phyloP scores from a whole-genome alignment of 2,797 vertebrate genomes.

The Cheirogaleus major region DNA sequence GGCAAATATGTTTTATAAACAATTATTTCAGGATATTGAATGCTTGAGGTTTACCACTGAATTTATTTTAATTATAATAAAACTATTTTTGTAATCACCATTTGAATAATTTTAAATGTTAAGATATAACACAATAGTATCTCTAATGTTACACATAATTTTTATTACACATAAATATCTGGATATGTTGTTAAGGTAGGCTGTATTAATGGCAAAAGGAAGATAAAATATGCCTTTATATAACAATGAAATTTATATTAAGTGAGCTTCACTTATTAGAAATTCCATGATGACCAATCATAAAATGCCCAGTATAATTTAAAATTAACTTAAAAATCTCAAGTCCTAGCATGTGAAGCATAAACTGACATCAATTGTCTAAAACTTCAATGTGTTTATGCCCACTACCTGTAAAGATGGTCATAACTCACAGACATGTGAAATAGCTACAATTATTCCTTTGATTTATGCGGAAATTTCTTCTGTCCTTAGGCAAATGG shows the following conservation, averaged over 20 bases:
- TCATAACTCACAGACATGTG: neutral
- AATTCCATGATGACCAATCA: neutral
- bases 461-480: slow-evolving; percentile 4
- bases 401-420: neutral
- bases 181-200: neutral
- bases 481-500: slow-evolving; percentile 36
- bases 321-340: neutral
- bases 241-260: neutral
- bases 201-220: neutral
- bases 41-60: neutral
- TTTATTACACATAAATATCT: neutral
- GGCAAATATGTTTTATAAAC: neutral
- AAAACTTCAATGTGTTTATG: neutral
- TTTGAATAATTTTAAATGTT: neutral
- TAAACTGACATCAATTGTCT: neutral
- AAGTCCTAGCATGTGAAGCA: neutral
- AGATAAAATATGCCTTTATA: neutral
- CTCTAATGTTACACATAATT: neutral
- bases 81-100: neutral
- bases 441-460: neutral
- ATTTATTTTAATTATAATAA: neutral
- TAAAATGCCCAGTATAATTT: neutral
- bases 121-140: neutral
- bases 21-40: neutral
- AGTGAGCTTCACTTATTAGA: neutral